Base-by-base conservation (phyloP, 2,113 vertebrate genomes). In the Origma solitaria region DNA sequence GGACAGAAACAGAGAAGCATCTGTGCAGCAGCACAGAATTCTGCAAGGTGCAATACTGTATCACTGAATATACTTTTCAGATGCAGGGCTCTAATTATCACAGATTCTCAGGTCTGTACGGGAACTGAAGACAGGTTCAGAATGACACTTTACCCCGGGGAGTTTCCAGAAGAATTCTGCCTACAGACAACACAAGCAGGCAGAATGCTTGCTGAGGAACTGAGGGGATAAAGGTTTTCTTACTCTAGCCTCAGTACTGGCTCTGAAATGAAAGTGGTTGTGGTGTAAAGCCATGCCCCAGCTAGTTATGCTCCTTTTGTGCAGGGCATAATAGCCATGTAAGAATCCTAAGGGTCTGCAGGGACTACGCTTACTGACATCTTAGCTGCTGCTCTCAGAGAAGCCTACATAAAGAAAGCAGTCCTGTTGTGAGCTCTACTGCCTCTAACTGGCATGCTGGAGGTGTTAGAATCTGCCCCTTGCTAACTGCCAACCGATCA, bases 251-350 rank as follows among this genome's bases (percentile, higher is more conserved):
- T 91, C 35, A 17, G 35, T n/a, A 18, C 11, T 61, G 15, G 35
- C 65, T 71, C 47, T 75, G 35, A 82, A 86, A 57, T 50, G 35
- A 56, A 92, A 80, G 54, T 17, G 37, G 13, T 23, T 68, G 30
- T 57, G 38, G 15, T 35, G 81, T 42, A 68, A 86, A 72, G 65
- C 15, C 3, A 1, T 20, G 49, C 13, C 15, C 16, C 60, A 69
- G 28, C 15, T n/a, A 86, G n/a, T 16, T 2, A 1, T 17, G 7
- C 2, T 73, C 33, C 31, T 77, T 77, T 49, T 65, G 17, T 73
- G 42, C 12, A 44, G 2, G 1, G 11, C 4, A 35, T 47, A 58
- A 31, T 0, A 1, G 17, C 16, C 30, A 24, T 7, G 7, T 25
- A n/a, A 70, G 25, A 86, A 86, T 27, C 47, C 38, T 50, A 54